Evolutionary conservation across 2,888 invertebrate genomes (phyloP).

Genomic region (Aleiodes alternator): DNA sequence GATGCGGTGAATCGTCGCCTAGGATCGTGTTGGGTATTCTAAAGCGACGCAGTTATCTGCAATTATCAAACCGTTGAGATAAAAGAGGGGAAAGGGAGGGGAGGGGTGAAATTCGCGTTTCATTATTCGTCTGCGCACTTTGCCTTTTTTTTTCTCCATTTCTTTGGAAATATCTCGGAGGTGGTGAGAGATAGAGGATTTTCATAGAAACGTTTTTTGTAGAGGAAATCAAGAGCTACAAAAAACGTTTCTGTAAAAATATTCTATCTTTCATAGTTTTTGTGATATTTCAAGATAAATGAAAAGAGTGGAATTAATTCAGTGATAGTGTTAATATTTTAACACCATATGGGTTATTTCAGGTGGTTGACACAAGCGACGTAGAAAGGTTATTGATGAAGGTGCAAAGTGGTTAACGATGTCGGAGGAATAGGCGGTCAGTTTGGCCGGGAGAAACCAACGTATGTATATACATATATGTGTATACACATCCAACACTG

Average conservation of each 20-base stretch:
- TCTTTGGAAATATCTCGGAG: not conserved
- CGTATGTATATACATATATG: conserved; percentile 33
- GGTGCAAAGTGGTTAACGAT: conserved; percentile 64
- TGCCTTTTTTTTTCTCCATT: too few relatives aligned
- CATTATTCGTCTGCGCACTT: too few relatives aligned
- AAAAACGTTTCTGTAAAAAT: too few relatives aligned
- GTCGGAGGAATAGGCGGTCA: conserved; percentile 57
- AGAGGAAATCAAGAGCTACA: too few relatives aligned
- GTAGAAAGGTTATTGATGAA: conserved; percentile 56
- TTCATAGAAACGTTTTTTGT: not conserved
- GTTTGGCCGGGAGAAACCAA: conserved; percentile 52
- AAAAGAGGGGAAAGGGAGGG: not conserved
- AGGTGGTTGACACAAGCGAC: conserved; percentile 40
- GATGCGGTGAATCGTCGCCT: conserved; percentile 58
- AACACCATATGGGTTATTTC: conserved; percentile 29
- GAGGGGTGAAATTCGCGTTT: not conserved
- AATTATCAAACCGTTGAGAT: conserved; percentile 63
- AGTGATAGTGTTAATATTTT: conserved; percentile 18
- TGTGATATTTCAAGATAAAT: not conserved
- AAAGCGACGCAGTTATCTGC: conserved; percentile 69
- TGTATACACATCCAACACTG: not conserved
- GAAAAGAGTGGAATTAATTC: not conserved
- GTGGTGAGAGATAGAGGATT: not conserved
- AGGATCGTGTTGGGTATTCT: conserved; percentile 62
- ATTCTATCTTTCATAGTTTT: too few relatives aligned